Evolutionary conservation across 2,113 vertebrate species (phyloP).

Genomic region (Cyprinodon brontotheroides): DNA sequence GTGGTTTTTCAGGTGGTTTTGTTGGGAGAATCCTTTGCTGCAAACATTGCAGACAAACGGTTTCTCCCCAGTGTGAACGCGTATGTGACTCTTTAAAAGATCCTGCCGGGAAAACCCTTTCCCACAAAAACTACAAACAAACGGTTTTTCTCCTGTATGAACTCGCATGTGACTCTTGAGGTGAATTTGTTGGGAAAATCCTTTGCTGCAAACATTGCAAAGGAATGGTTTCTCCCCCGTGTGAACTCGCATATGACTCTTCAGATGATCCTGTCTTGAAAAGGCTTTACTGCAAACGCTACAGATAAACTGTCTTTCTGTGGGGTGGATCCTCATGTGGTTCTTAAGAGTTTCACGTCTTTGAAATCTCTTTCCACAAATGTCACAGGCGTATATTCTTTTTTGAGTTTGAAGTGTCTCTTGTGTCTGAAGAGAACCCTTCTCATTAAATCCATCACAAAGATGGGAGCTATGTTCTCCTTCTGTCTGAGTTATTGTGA

Average conservation of each 20-base stretch:
- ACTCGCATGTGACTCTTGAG: neutral
- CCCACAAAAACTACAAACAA: neutral
- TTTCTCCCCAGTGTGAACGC: neutral
- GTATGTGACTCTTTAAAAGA: neutral
- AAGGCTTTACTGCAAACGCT: neutral
- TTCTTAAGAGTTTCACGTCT: neutral
- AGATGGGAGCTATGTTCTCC: neutral
- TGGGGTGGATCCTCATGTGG: neutral
- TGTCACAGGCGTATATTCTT: neutral
- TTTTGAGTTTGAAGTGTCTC: neutral
- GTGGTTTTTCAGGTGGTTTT: neutral
- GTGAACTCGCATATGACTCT: neutral
- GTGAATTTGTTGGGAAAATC: neutral
- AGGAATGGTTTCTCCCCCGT: neutral
- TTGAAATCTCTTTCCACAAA: neutral
- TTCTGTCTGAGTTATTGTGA: neutral
- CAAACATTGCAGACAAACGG: neutral
- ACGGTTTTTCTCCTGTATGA: neutral
- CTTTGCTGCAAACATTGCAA: neutral
- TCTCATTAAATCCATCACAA: neutral
- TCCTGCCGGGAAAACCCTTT: neutral
- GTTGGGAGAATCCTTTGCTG: neutral
- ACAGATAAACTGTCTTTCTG: neutral
- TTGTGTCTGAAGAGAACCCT: conserved; percentile 4
- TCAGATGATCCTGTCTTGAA: neutral